Evolutionary conservation across 2,888 invertebrate species (phyloP).

Genomic region (Lamellibrachia satsuma): DNA sequence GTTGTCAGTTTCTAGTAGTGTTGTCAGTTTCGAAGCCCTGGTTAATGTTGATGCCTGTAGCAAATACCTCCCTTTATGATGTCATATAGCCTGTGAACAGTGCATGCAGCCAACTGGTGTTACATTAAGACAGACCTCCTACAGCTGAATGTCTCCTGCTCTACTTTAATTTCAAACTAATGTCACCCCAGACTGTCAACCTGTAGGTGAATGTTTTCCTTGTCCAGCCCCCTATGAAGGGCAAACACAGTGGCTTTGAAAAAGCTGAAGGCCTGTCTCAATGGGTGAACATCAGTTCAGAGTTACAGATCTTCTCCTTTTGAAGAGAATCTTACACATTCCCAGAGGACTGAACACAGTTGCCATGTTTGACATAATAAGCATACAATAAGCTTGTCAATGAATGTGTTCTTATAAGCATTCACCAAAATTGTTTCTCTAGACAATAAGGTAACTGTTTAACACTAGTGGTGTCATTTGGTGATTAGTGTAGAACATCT

Average conservation of each 20-base stretch:
- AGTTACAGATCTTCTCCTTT: no score
- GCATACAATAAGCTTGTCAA: no score
- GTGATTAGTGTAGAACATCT: no score
- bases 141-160: background rate
- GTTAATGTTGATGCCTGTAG: background rate
- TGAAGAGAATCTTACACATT: background rate
- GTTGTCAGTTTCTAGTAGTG: background rate
- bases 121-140: background rate
- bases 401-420: no score
- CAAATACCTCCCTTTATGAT: background rate
- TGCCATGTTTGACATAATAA: background rate
- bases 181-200: background rate
- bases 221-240: background rate
- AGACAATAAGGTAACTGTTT: no score
- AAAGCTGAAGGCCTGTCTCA: background rate
- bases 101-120: background rate
- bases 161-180: conserved; percentile 17
- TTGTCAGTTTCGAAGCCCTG: background rate
- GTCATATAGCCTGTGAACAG: background rate
- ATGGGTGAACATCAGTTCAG: background rate
- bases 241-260: background rate
- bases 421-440: no score
- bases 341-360: background rate
- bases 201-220: background rate
- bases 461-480: no score